Conservation (phyloP, 2,888 invertebrate genomes). For the Caenorhabditis japonica region DNA sequence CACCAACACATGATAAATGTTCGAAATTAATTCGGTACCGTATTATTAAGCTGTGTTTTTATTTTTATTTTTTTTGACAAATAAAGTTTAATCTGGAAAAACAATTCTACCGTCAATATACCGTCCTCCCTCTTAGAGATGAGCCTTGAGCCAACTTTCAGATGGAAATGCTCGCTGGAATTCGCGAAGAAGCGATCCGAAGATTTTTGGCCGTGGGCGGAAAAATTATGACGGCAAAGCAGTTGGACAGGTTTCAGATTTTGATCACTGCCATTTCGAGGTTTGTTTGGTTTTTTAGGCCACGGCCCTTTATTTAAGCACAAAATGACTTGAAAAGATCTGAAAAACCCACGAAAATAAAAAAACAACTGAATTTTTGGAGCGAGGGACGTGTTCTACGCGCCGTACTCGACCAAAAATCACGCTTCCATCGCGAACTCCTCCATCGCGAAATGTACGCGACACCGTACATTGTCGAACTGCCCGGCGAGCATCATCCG, state of each 20-base stretch:
- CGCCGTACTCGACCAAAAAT: constrained; percentile 29
- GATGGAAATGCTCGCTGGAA: constrained; percentile 15
- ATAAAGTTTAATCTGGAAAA: too few relatives aligned
- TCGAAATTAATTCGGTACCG: too few relatives aligned
- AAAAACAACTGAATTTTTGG: too few relatives aligned
- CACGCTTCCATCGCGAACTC: constrained; percentile 21
- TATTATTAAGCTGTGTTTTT: too few relatives aligned
- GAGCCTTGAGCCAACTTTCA: constrained; percentile 11
- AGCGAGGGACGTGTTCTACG: constrained; percentile 18
- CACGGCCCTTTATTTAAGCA: too few relatives aligned
- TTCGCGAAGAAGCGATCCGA: constrained; percentile 16
- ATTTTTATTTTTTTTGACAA: too few relatives aligned
- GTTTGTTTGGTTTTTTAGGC: constrained; percentile 1
- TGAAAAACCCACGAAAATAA: too few relatives aligned
- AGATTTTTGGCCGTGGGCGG: constrained; percentile 17
- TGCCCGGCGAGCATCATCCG: constrained; percentile 29
- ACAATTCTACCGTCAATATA: too few relatives aligned
- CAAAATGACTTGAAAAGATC: too few relatives aligned
- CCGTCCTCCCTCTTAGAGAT: too few relatives aligned
- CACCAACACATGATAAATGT: not conserved
- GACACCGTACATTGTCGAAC: constrained; percentile 43
- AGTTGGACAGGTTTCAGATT: constrained; percentile 19
- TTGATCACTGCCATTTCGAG: constrained; percentile 21
- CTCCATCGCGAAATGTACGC: constrained; percentile 20
- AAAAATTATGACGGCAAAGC: constrained; percentile 17